phyloP scores from a whole-genome alignment of 2,797 vertebrate species.

The Anas bahamensis region DNA sequence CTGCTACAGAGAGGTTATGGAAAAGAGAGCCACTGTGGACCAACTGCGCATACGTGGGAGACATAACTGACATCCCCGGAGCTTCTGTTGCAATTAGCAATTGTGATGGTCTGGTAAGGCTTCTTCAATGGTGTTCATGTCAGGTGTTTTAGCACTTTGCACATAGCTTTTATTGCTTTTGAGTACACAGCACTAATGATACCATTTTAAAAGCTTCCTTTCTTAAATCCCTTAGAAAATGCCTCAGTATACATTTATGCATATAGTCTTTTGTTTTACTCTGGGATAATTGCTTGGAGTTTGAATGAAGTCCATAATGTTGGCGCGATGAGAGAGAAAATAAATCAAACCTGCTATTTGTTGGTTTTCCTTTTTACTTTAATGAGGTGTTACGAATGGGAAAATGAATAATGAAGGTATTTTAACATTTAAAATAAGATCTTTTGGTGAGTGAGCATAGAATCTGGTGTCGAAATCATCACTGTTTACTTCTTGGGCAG shows the following conservation, averaged over 20 bases:
- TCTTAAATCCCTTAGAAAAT: not conserved
- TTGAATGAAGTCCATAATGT: not conserved
- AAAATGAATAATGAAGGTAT: not conserved
- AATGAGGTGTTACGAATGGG: not conserved
- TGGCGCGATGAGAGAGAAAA: not conserved
- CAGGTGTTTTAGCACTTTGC: fast-evolving
- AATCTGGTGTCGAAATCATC: fast-evolving
- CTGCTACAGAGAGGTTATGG: conserved; percentile 75
- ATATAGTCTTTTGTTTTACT: not conserved
- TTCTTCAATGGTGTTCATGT: not conserved
- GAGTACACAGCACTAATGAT: fast-evolving
- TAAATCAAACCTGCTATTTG: fast-evolving
- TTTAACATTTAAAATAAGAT: not conserved
- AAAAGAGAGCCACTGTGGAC: conserved; percentile 89
- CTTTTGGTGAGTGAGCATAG: not conserved
- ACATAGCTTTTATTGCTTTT: not conserved
- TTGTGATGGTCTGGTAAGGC: conserved; percentile 98
- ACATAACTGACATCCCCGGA: conserved; percentile 90
- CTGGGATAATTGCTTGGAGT: not conserved
- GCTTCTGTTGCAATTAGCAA: conserved; percentile 97
- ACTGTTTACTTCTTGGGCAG: not conserved
- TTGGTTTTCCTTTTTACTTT: not conserved
- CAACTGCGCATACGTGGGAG: conserved; percentile 94
- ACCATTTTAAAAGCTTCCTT: fast-evolving
- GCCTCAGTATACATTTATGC: fast-evolving